A percentile compares a stretch with the other conserved stretches of the same genome.
Conservation (phyloP, 2,113 vertebrate species). For the Mustela nigripes region DNA sequence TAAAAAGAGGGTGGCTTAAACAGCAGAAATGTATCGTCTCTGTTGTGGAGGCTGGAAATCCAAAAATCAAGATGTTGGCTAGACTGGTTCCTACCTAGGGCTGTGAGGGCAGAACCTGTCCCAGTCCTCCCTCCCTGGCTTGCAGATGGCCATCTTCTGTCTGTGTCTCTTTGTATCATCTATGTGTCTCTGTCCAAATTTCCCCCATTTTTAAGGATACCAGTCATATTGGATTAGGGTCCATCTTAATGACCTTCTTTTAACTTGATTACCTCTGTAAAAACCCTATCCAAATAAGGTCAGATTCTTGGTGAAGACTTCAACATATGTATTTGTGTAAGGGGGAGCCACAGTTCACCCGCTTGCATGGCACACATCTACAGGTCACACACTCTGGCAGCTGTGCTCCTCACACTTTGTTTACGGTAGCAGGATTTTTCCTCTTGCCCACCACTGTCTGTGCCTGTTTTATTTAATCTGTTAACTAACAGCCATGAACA, state of each 20-base stretch:
- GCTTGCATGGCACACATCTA: neutral
- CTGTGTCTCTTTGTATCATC: neutral
- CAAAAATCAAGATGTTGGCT: neutral
- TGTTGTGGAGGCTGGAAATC: neutral
- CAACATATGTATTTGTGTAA: neutral
- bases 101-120: neutral
- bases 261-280: neutral
- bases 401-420: neutral
- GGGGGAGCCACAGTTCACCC: neutral
- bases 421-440: neutral
- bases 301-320: neutral
- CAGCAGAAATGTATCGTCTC: neutral
- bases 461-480: constrained; percentile 47
- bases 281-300: neutral
- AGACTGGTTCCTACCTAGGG: neutral
- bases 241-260: neutral
- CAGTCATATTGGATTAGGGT: neutral
- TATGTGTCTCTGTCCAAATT: neutral
- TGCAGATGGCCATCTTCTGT: neutral
- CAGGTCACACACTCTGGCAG: neutral
- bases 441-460: neutral
- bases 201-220: neutral
- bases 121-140: neutral
- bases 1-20: neutral
- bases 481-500: constrained; percentile 52